phyloP scores from a whole-genome alignment of 2,113 vertebrate genomes.

The Malaclemys terrapin region DNA sequence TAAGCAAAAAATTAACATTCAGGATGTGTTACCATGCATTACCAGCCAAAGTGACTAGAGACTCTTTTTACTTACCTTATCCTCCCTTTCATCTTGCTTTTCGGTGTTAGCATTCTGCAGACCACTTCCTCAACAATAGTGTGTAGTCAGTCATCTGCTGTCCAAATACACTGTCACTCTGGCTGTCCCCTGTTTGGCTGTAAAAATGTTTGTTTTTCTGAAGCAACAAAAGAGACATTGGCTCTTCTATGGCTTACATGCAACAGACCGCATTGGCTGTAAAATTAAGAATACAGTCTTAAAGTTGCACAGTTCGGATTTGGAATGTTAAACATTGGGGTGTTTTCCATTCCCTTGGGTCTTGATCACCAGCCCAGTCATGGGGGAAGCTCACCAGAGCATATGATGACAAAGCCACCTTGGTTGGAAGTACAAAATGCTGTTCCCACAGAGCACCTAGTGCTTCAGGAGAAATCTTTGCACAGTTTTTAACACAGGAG shows the following conservation, averaged over 20 bases:
- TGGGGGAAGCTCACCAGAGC: not conserved
- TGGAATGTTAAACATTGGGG: not conserved
- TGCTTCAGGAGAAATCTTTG: not conserved
- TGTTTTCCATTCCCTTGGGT: not conserved
- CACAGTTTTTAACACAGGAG: not conserved
- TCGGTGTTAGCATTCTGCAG: not conserved
- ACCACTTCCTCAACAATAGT: not conserved
- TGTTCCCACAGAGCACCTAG: not conserved
- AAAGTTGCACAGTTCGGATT: slow-evolving; percentile 1
- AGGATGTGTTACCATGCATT: not conserved
- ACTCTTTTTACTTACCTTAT: not conserved
- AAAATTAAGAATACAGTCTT: not conserved
- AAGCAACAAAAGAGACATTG: not conserved
- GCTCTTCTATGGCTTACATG: not conserved
- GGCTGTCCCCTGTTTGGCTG: not conserved
- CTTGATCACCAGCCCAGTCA: not conserved
- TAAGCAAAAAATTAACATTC: not conserved
- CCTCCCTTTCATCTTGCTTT: not conserved
- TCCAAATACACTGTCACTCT: not conserved
- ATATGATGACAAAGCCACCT: not conserved
- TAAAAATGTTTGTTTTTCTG: not conserved
- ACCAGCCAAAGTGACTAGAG: not conserved
- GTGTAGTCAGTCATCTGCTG: not conserved
- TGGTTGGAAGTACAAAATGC: not conserved
- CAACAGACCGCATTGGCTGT: not conserved